Evolutionary conservation across 2,888 invertebrate species (phyloP).

Genomic region (Pyrocoelia pectoralis): DNA sequence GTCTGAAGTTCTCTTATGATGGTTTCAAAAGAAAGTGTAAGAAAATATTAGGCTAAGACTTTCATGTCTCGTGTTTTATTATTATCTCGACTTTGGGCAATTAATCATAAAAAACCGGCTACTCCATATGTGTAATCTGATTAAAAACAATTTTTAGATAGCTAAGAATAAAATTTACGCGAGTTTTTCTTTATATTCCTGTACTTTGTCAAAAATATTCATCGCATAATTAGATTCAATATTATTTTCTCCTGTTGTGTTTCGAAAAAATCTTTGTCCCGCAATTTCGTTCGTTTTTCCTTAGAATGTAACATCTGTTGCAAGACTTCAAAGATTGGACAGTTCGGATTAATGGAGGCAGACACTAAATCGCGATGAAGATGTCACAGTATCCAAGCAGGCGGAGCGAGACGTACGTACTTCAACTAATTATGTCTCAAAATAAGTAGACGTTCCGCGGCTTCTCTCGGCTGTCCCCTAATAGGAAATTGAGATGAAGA

Average conservation of each 20-base stretch:
- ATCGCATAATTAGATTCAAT: background rate
- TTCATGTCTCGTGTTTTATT: too few relatives aligned
- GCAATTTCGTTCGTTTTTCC: constrained; percentile 23
- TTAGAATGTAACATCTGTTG: constrained; percentile 47
- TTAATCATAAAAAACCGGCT: too few relatives aligned
- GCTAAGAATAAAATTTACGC: too few relatives aligned
- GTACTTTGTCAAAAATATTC: too few relatives aligned
- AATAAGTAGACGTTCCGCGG: constrained; percentile 51
- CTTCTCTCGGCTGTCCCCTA: constrained; percentile 29
- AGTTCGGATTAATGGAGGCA: constrained; percentile 51
- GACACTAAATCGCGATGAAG: constrained; percentile 51
- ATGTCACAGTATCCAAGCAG: constrained; percentile 50
- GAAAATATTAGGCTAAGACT: too few relatives aligned
- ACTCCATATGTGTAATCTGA: too few relatives aligned
- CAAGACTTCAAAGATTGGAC: constrained; percentile 49
- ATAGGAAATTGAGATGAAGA: constrained; percentile 29
- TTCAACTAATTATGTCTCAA: constrained; percentile 55
- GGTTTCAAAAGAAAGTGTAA: too few relatives aligned
- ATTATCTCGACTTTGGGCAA: too few relatives aligned
- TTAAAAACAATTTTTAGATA: too few relatives aligned
- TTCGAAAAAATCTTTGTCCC: constrained; percentile 23
- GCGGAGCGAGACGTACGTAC: constrained; percentile 48
- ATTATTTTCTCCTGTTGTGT: background rate
- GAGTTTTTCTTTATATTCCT: too few relatives aligned
- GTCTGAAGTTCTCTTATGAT: too few relatives aligned